A percentile compares a stretch with the other conserved stretches of the same genome.
These are phyloP conservation scores for Porites lutea DNA, from an alignment of 64 coral and sea anemone genomes.

Conservation along the genomic window DNA sequence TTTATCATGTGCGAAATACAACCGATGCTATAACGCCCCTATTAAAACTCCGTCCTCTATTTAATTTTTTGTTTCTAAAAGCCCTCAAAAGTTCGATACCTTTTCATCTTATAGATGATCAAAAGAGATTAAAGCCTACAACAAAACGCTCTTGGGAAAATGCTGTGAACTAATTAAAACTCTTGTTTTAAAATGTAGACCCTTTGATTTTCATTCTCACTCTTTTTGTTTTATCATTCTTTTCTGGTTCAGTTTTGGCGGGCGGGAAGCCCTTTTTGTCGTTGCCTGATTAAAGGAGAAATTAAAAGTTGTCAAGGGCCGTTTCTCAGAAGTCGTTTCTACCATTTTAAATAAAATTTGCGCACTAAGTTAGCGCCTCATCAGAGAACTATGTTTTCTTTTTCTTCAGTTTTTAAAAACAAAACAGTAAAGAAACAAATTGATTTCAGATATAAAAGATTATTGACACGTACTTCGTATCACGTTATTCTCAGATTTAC, in stretches of 20 bases:
- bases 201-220: not conserved
- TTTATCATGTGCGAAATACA: not conserved
- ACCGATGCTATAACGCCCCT: not conserved
- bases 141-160: not conserved
- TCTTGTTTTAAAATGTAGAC: not conserved
- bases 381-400: too few species aligned
- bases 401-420: too few species aligned
- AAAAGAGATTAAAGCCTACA: constrained; percentile 8
- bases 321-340: too few species aligned
- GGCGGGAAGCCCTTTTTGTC: too few species aligned
- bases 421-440: not conserved
- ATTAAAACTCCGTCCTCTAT: not conserved
- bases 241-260: not conserved
- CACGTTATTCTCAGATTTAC: not conserved
- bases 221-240: not conserved
- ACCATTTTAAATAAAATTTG: too few species aligned
- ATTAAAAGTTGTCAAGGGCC: too few species aligned
- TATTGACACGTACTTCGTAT: not conserved
- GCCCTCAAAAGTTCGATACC: not conserved
- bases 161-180: not conserved
- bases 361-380: too few species aligned
- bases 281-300: too few species aligned
- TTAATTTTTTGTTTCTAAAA: not conserved
- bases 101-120: constrained; percentile 6
- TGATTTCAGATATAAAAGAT: not conserved